Base-by-base conservation (phyloP, 2,797 vertebrate species). In the Brotogeris chrysoptera region DNA sequence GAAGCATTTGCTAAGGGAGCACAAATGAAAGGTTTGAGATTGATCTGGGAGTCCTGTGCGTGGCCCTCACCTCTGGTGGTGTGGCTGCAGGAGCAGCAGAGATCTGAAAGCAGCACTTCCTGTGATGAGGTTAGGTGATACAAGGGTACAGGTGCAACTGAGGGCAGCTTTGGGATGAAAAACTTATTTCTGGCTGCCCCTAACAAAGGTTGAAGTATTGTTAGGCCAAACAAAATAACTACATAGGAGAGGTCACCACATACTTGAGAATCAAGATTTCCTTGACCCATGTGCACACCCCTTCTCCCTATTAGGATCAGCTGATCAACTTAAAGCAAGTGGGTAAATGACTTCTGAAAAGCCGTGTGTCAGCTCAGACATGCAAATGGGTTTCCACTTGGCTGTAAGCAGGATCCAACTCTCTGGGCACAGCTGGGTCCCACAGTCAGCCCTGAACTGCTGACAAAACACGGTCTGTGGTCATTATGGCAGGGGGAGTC, bases 301-400 rank as follows among this genome's bases (percentile, higher is more conserved):
- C 25, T 47, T 14, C 36, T 30, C 52, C 16, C 57, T 53, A 28
- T 28, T 66, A 38, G 64, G 50, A 76, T 32, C 41, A 87, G 52
- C 44, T 5, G 19, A 88, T 24, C 34, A 59, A 63, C 65, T 79
- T 43, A 43, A 61, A 90, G 38, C 52, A 52, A 82, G 81, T 73
- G 10, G 18, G 21, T 5, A 30, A 84, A 68, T 1, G 16, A 21
- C 14, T 87, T 66, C 28, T 41, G 79, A 70, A 57, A 49, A 73
- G 10, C 12, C 60, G 49, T 15, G 41, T 8, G 1, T 77, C 18
- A 38, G 18, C 68, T 82, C 0, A 0, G 13, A 16, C 1, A 5
- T 27, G 17, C 46, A 72, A 46, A 44, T 23, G 32, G n/a, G 7
- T 71, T 80, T 78, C 55, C 2, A 4, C 23, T 25, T 2, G 5